Evolutionary conservation across 2,888 invertebrate species (phyloP).

Genomic region (Pristionchus maxplancki): DNA sequence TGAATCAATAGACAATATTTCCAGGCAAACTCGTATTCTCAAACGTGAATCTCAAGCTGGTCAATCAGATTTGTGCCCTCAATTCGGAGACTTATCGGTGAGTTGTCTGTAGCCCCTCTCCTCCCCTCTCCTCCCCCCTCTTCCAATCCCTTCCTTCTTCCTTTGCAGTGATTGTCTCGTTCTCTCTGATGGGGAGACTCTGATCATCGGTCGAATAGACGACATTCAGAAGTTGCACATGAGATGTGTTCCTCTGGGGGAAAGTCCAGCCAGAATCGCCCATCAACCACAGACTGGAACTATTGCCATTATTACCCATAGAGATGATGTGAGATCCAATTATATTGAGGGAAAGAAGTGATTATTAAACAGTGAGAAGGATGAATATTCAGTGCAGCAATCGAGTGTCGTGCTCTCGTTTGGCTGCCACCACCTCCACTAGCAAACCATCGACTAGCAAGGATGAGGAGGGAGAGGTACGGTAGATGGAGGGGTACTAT

Average conservation of each 20-base stretch:
- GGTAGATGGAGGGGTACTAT: neutral
- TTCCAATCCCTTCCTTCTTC: neutral
- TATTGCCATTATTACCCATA: slow-evolving; percentile 92
- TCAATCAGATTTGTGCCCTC: slow-evolving; percentile 97
- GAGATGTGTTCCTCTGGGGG: slow-evolving; percentile 90
- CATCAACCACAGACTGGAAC: slow-evolving; percentile 94
- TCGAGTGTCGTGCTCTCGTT: slow-evolving; percentile 32
- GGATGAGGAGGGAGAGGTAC: slow-evolving; percentile 25
- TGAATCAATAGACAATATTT: neutral
- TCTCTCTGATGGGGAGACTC: slow-evolving; percentile 89
- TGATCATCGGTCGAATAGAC: slow-evolving; percentile 84
- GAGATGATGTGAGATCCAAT: slow-evolving; percentile 88
- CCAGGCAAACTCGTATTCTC: slow-evolving; percentile 78
- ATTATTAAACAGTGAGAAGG: neutral
- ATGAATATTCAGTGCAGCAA: neutral
- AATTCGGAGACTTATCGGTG: slow-evolving; percentile 93
- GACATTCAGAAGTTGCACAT: slow-evolving; percentile 76
- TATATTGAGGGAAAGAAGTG: no score
- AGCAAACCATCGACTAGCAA: slow-evolving; percentile 46
- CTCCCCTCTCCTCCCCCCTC: neutral
- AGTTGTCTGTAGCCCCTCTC: neutral
- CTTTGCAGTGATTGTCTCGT: slow-evolving; percentile 82
- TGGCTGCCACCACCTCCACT: slow-evolving; percentile 20
- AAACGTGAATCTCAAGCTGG: slow-evolving; percentile 81
- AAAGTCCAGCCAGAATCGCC: slow-evolving; percentile 92